Evolutionary conservation across 35 echinoderm and acorn worm species (phyloP).

Genomic region (Hemicentrotus pulcherrimus): DNA sequence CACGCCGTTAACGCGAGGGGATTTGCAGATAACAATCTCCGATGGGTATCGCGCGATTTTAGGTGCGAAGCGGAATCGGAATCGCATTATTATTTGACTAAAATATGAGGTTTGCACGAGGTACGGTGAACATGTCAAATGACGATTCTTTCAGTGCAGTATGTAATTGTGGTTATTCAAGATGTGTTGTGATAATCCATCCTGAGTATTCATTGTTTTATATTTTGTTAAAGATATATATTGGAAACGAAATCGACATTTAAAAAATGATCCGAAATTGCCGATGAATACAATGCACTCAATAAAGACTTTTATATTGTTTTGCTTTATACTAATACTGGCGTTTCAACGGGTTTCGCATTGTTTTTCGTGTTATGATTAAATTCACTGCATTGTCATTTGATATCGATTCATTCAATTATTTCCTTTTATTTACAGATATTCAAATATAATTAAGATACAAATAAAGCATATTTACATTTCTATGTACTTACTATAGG

Average conservation of each 20-base stretch:
- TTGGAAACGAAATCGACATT: too few relatives aligned
- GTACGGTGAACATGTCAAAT: background rate
- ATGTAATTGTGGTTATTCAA: background rate
- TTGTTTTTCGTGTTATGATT: too few relatives aligned
- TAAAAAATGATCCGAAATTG: too few relatives aligned
- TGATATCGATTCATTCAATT: too few relatives aligned
- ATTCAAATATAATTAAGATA: too few relatives aligned
- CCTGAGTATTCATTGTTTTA: background rate
- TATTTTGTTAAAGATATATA: background rate
- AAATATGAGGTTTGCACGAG: background rate
- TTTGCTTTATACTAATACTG: too few relatives aligned
- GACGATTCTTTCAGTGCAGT: background rate
- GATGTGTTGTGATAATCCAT: background rate
- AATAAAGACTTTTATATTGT: too few relatives aligned
- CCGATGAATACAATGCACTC: background rate
- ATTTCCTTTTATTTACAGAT: too few relatives aligned
- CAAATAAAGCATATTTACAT: too few relatives aligned
- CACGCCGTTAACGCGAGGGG: background rate
- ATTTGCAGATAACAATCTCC: background rate
- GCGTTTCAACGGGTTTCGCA: too few relatives aligned
- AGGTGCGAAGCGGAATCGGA: background rate
- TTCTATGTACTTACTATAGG: too few relatives aligned
- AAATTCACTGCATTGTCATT: too few relatives aligned
- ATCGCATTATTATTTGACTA: background rate
- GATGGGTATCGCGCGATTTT: slow-evolving; percentile 8